Conservation (phyloP, 2,113 vertebrate genomes). For the Oenanthe oenanthe region DNA sequence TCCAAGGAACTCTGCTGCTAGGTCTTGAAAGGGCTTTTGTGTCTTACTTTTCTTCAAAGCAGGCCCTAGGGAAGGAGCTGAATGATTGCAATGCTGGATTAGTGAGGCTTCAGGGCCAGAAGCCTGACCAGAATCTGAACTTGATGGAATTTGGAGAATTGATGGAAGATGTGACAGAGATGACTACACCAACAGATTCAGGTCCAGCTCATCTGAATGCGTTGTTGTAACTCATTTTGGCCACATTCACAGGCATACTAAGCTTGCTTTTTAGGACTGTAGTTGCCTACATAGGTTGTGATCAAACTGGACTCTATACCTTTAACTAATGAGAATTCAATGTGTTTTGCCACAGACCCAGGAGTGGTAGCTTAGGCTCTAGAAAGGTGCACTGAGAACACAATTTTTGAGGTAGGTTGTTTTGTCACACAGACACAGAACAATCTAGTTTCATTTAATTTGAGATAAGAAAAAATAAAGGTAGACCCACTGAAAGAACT, state of each 20-base stretch:
- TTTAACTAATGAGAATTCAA: neutral
- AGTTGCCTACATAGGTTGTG: neutral
- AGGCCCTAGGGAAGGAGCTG: neutral
- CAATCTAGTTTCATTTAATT: neutral
- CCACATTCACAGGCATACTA: neutral
- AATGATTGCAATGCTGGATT: neutral
- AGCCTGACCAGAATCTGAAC: neutral
- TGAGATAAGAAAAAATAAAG: neutral
- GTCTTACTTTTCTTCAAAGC: neutral
- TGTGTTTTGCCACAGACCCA: neutral
- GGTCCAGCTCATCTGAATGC: neutral
- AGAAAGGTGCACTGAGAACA: neutral
- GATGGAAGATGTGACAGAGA: neutral
- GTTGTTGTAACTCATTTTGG: neutral
- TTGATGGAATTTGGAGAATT: neutral
- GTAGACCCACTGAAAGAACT: neutral
- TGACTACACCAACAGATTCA: neutral
- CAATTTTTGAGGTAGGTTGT: neutral
- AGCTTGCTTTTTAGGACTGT: neutral
- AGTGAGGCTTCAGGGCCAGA: neutral
- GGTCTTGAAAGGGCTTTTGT: neutral
- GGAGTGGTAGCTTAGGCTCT: neutral
- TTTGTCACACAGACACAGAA: neutral
- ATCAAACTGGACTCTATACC: neutral
- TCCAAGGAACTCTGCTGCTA: neutral